These are phyloP conservation scores for Xylophagus ater DNA, from an alignment of 2,888 invertebrate species.

Conservation along the genomic window DNA sequence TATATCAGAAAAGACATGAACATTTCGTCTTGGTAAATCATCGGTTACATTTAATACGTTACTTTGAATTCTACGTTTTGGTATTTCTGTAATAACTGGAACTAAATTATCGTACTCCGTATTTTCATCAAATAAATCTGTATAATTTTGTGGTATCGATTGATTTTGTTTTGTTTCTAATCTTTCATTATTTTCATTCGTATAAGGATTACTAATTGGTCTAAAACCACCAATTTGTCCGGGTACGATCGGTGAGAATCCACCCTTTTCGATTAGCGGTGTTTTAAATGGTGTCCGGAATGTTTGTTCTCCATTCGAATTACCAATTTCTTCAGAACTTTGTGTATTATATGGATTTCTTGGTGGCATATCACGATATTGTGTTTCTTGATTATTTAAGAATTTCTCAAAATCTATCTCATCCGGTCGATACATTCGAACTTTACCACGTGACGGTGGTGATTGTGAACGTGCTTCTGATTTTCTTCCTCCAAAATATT, in stretches of 20 bases:
- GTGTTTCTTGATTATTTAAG: slow-evolving; percentile 24
- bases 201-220: slow-evolving; percentile 49
- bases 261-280: slow-evolving; percentile 55
- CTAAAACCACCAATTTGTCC: slow-evolving; percentile 59
- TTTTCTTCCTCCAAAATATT: slow-evolving; percentile 44
- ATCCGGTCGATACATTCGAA: slow-evolving; percentile 34
- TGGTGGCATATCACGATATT: slow-evolving; percentile 23
- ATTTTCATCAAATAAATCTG: neutral
- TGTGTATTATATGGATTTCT: slow-evolving; percentile 25
- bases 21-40: too few species aligned
- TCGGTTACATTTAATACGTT: neutral
- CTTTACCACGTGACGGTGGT: slow-evolving; percentile 25
- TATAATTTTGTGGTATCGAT: slow-evolving; percentile 20
- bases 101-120: neutral
- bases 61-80: neutral
- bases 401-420: slow-evolving; percentile 37
- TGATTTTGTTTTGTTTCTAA: slow-evolving; percentile 16
- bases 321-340: slow-evolving; percentile 29
- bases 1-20: too few species aligned
- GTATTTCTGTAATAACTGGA: slow-evolving; percentile 2
- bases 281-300: slow-evolving; percentile 30
- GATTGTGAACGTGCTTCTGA: slow-evolving; percentile 25
- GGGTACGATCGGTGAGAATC: slow-evolving; percentile 65
- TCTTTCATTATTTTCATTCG: slow-evolving; percentile 16
- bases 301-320: slow-evolving; percentile 28